These are phyloP conservation scores for Spermophilus dauricus DNA, from an alignment of 2,113 vertebrate species.

Conservation along the genomic window DNA sequence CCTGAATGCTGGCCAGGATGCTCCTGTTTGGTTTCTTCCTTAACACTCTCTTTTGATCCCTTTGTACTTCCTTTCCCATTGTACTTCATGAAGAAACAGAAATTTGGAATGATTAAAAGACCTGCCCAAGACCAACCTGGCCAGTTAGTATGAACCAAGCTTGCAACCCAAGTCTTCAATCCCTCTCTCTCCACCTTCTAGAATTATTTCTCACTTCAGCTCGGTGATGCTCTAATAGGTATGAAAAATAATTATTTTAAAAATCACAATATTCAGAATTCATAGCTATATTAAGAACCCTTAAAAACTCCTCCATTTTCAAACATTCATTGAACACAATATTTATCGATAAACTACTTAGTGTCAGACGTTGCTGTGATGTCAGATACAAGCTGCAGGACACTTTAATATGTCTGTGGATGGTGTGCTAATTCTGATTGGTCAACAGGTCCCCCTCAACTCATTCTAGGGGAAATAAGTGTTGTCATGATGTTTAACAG, in stretches of 20 bases:
- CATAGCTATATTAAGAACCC: not conserved
- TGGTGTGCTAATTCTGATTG: not conserved
- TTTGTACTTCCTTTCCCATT: not conserved
- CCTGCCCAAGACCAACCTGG: not conserved
- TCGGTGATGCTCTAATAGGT: not conserved
- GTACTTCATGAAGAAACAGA: not conserved
- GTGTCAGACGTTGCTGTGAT: not conserved
- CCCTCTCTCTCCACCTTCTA: not conserved
- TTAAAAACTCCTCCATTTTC: not conserved
- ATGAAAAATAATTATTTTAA: conserved; percentile 1
- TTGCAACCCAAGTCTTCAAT: not conserved
- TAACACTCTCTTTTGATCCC: not conserved
- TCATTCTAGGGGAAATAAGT: not conserved
- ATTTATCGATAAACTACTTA: not conserved
- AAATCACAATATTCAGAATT: not conserved
- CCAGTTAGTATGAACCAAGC: not conserved
- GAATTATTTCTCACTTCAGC: not conserved
- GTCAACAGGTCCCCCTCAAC: not conserved
- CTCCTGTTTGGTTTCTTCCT: not conserved
- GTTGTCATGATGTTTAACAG: not conserved
- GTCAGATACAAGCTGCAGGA: too few relatives aligned
- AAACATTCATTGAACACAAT: not conserved
- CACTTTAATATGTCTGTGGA: not conserved
- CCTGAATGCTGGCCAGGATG: rapidly evolving
- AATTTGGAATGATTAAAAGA: not conserved